Evolutionary conservation across 2,113 vertebrate species (phyloP), one percentile per base, ranked within the genome.

Genomic region (Otis tarda): DNA sequence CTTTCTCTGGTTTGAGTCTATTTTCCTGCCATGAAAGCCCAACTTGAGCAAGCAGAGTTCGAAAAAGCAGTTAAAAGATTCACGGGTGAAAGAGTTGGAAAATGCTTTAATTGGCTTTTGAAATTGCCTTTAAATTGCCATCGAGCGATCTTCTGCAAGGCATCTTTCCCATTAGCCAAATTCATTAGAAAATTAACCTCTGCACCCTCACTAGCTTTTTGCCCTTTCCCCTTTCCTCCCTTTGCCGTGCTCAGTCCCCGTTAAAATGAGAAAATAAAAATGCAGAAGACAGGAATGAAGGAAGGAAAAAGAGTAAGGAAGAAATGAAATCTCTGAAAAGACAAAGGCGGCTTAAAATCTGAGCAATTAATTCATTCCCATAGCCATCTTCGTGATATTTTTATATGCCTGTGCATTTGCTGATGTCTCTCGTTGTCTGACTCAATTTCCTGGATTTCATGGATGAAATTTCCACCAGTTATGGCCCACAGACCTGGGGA

Each of bases 101-200:
- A 95, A 57, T 6, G 9, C 23, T 90, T 92, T 87, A 60, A 77
- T 4, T 87, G 45, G 45, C 60, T 92, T 90, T 65, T 49, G 86
- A 67, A 70, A 92, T 64, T 83, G 63, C 37, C 47, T 79, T 49
- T 43, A 39, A 75, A 93, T 95, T 80, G n/a, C 74, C 78, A 70
- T 74, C 0, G 1, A 92, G 65, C 4, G 12, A 79, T 70, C 45
- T 67, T 67, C 75, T 82, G 69, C 45, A 57, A 24, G 21, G 11
- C 4, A 1, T 60, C 82, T 65, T 81, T 81, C 74, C 52, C 83
- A 78, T 74, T 91, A 90, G 20, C 30, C 23, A 82, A 65, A 78
- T 31, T 89, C 74, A 35, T 85, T 12, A 65, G 33, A 43, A 84
- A 78, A 67, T 87, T 87, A 79, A 88, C 60, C 89, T 78, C 75